Percentiles rank a stretch among this genome's conserved stretches.
These are phyloP conservation scores for Columbina picui DNA, from an alignment of 2,113 vertebrate genomes.

Conservation along the genomic window DNA sequence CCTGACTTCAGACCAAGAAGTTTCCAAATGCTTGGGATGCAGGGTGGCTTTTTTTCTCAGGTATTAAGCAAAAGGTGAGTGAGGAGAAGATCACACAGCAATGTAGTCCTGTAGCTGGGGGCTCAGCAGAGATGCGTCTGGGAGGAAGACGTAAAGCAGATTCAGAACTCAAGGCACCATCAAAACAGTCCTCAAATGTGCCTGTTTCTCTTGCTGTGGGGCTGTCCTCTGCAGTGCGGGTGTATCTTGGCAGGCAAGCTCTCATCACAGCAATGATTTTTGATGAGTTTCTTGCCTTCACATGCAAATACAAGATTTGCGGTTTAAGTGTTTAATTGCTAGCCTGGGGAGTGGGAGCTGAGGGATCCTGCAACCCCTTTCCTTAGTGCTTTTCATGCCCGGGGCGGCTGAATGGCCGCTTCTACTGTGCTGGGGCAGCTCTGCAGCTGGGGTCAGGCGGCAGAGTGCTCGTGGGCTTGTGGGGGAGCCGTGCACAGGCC, in stretches of 20 bases:
- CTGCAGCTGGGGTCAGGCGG: background rate
- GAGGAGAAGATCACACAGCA: background rate
- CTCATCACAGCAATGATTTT: background rate
- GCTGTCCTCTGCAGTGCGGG: background rate
- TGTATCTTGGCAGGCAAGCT: background rate
- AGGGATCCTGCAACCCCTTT: background rate
- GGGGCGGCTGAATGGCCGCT: background rate
- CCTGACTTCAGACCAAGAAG: background rate
- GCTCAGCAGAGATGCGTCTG: background rate
- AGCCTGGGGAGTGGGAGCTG: background rate
- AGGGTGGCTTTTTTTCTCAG: background rate
- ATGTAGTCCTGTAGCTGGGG: background rate
- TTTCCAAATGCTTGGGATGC: background rate
- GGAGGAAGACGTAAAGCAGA: background rate
- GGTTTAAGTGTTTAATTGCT: background rate
- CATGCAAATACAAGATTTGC: background rate
- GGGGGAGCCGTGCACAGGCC: background rate
- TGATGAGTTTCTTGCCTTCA: background rate
- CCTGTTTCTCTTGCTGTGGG: background rate
- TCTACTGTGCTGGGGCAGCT: background rate
- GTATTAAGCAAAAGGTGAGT: background rate
- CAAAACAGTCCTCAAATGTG: background rate
- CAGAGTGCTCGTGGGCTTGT: fast-evolving
- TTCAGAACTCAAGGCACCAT: background rate
- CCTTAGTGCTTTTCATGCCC: background rate